Evolutionary conservation across 2,888 invertebrate species (phyloP), one percentile per base, ranked within the genome.

Genomic region (Idaea straminata): DNA sequence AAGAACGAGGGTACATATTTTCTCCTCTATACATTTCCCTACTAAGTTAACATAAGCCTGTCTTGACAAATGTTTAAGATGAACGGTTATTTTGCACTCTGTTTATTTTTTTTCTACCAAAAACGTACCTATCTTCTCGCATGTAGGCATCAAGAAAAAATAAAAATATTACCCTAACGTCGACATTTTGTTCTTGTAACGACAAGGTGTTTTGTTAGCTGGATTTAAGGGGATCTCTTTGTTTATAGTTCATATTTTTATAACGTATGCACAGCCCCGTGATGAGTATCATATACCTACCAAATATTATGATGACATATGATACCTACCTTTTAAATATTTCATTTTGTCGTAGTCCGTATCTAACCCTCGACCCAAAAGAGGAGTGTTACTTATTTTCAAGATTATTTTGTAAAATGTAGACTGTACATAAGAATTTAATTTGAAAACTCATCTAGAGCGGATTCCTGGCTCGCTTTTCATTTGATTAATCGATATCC

Each of bases 11-110:
- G 82, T 80, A 77, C 82, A 81, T 86, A 86, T 87, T 74, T 86
- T 86, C 77, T 81, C 77, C 74, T 78, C 83, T 77, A 84, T 83
- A 83, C 83, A 81, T 84, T 84, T 84, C 84, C 85, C 84, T 86
- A 83, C 87, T 87, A 86, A 89, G 88, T 86, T 89, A 87, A 83
- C 85, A 77, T 91, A 91, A 91, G 91, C 91, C 88, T 80, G 86
- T 80, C 84, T 82, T 91, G 92, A 92, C 92, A 92, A 91, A 92
- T 92, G 90, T 83, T 84, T 85, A 86, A 89, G 90, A 91, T 89
- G 88, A 89, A 91, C 89, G 87, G 90, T 89, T 91, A 88, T 91
- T 88, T 88, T 87, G 84, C 86, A 81, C 85, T 83, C 82, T 87
- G 87, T 88, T 88, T 87, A 85, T 87, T 83, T 84, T 86, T 84